These are phyloP conservation scores for Progne subis DNA, from an alignment of 2,113 vertebrate species.

Conservation along the genomic window DNA sequence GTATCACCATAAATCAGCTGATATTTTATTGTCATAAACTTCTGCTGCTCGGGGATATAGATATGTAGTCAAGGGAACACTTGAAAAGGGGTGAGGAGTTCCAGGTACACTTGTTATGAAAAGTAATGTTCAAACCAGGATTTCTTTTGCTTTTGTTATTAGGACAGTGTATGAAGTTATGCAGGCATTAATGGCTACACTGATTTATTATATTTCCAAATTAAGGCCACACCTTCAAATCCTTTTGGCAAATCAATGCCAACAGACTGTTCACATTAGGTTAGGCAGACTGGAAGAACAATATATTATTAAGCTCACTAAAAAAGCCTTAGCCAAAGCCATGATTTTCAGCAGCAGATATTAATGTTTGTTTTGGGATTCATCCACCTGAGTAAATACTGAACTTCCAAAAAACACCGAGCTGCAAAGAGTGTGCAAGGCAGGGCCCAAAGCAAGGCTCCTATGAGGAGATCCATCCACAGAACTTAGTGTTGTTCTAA, in stretches of 20 bases:
- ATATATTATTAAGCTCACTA: not conserved
- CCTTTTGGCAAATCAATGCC: not conserved
- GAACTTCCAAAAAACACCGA: not conserved
- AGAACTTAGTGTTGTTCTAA: not conserved
- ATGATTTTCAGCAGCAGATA: conserved; percentile 11
- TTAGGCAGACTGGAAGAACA: not conserved
- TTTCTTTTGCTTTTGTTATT: not conserved
- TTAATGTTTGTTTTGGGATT: conserved; percentile 1
- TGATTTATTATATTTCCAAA: conserved; percentile 16
- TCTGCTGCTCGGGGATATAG: not conserved
- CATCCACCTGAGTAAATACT: not conserved
- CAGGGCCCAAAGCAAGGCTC: not conserved
- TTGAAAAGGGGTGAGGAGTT: not conserved
- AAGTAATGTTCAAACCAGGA: conserved; percentile 2
- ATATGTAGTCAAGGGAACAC: not conserved
- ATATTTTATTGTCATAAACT: not conserved
- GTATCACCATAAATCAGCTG: not conserved
- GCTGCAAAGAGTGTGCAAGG: not conserved
- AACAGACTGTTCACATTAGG: not conserved
- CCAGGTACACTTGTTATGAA: not conserved
- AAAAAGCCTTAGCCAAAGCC: not conserved
- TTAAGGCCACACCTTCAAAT: not conserved
- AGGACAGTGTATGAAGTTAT: too few relatives aligned
- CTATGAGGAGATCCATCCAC: not conserved
- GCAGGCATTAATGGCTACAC: not conserved